A percentile compares a stretch with the other conserved stretches of the same genome.
These are phyloP conservation scores for Mastigias papua DNA, from an alignment of 30 jellyfish, hydroid and myxozoan species.

Conservation along the genomic window DNA sequence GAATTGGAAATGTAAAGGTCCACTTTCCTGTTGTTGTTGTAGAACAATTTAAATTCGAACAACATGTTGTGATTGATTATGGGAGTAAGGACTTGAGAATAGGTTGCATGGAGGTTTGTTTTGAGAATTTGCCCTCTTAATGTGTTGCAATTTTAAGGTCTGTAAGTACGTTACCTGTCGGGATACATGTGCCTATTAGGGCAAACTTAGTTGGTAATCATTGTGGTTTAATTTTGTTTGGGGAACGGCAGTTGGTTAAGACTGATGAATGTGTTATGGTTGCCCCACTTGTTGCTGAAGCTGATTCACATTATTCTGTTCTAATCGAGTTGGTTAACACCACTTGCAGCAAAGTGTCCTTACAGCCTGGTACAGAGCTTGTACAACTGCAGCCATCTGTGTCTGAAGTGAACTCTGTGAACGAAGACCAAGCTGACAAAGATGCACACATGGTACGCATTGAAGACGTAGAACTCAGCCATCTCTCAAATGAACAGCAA, in stretches of 20 bases:
- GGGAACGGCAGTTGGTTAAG: conserved; percentile 75
- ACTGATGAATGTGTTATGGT: conserved; percentile 71
- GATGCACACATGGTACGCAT: conserved; percentile 40
- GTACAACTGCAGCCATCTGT: conserved; percentile 68
- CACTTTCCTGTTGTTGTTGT: conserved; percentile 18
- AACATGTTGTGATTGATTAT: conserved; percentile 49
- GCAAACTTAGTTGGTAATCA: conserved; percentile 76
- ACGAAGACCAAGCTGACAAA: conserved; percentile 55
- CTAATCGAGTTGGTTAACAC: conserved; percentile 68
- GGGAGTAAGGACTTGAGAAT: conserved; percentile 23
- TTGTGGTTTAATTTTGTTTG: conserved; percentile 74
- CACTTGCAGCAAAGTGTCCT: conserved; percentile 57
- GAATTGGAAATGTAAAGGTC: background rate
- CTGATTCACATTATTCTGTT: conserved; percentile 68
- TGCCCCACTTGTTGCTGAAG: conserved; percentile 76
- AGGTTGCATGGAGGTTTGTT: conserved; percentile 41
- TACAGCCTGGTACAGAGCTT: conserved; percentile 76
- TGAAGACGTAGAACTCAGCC: conserved; percentile 34
- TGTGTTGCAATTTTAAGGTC: conserved; percentile 74
- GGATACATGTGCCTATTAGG: conserved; percentile 65
- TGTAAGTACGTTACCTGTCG: conserved; percentile 67
- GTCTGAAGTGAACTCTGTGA: conserved; percentile 34
- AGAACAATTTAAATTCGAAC: conserved; percentile 44
- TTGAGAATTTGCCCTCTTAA: conserved; percentile 72
- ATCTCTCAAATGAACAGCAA: conserved; percentile 55